These are phyloP conservation scores for Vesta saturnalis DNA, from an alignment of 2,888 invertebrate species.

Conservation along the genomic window DNA sequence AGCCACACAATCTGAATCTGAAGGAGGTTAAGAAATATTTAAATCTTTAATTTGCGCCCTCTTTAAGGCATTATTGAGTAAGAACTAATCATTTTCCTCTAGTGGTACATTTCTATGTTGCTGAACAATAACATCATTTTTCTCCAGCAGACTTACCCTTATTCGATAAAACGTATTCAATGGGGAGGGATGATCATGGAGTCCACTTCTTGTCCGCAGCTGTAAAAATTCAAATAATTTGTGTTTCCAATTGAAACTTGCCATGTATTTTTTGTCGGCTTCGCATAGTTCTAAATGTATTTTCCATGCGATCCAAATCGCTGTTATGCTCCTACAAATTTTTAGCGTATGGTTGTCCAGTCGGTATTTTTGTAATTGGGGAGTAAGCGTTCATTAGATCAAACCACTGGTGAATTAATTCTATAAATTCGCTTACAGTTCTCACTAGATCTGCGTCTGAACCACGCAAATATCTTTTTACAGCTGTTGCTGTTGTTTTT, in stretches of 20 bases:
- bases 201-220: not conserved
- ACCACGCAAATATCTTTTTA: not conserved
- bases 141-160: not conserved
- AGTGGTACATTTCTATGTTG: too few relatives aligned
- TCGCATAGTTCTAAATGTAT: not conserved
- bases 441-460: not conserved
- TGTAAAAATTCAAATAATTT: not conserved
- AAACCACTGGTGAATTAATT: not conserved
- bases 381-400: not conserved
- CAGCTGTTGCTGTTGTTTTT: too few relatives aligned
- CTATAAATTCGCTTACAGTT: too few relatives aligned
- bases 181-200: not conserved
- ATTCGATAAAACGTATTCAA: not conserved
- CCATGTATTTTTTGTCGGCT: not conserved
- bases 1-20: not conserved
- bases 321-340: not conserved
- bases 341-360: not conserved
- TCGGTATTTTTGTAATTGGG: not conserved
- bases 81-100: not conserved
- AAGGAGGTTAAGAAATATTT: not conserved
- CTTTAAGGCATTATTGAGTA: not conserved
- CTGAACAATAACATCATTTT: too few relatives aligned
- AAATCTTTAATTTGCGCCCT: not conserved
- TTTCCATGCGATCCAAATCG: not conserved
- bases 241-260: not conserved